Conservation (phyloP, 2,888 invertebrate species). For the Trachelus troglodyta region DNA sequence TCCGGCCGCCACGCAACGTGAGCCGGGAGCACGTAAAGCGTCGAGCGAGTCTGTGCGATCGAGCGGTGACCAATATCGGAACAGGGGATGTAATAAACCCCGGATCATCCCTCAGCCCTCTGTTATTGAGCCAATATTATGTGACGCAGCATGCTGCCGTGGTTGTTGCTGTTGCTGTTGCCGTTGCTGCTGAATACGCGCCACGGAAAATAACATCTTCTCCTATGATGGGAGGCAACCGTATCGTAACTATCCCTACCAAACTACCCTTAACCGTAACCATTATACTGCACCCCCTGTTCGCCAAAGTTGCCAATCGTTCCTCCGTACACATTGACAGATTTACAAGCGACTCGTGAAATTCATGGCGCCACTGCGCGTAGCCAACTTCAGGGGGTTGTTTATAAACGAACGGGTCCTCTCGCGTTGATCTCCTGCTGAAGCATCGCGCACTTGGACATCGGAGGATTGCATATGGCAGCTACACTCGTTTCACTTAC, state of each 20-base stretch:
- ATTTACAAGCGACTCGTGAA: too few relatives aligned
- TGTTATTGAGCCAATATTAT: background rate
- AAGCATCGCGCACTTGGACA: too few relatives aligned
- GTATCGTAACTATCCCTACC: too few relatives aligned
- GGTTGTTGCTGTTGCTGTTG: background rate
- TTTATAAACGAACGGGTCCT: too few relatives aligned
- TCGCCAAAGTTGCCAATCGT: background rate
- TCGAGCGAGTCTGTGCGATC: constrained; percentile 25
- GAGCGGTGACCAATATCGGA: constrained; percentile 44
- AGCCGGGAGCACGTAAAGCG: too few relatives aligned
- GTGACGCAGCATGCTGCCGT: background rate
- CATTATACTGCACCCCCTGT: background rate
- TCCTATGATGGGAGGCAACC: too few relatives aligned
- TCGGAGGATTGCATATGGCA: background rate
- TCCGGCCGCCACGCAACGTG: too few relatives aligned
- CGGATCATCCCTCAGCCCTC: constrained; percentile 21
- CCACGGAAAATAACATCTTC: background rate
- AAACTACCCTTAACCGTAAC: background rate
- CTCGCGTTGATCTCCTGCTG: too few relatives aligned
- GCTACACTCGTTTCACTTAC: background rate
- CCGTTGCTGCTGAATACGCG: background rate
- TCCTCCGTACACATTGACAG: background rate
- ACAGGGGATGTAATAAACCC: constrained; percentile 44
- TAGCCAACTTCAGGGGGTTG: too few relatives aligned
- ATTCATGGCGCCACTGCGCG: too few relatives aligned